A percentile compares a stretch with the other conserved stretches of the same genome.
Conservation (phyloP, 2,113 vertebrate genomes). For the Tychaedon coryphoeus region DNA sequence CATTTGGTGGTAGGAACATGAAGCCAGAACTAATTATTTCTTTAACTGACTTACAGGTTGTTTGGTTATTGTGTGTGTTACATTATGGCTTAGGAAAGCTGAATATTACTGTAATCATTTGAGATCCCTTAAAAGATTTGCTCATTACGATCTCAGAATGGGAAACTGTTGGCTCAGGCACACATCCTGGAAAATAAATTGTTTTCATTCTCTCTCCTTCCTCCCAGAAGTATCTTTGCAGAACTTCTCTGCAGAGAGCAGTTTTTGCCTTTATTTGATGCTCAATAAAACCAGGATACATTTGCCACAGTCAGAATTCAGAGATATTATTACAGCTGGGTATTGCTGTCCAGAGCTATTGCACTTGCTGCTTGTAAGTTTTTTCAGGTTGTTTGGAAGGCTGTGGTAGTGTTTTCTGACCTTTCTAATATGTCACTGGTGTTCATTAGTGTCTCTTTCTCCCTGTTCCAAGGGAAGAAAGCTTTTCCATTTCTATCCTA, state of each 20-base stretch:
- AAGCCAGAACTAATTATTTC: not conserved
- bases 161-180: not conserved
- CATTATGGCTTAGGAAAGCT: not conserved
- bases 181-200: not conserved
- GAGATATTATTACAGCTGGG: not conserved
- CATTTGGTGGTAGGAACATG: not conserved
- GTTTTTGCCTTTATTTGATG: not conserved
- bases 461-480: not conserved
- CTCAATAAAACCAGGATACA: not conserved
- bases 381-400: not conserved
- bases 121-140: not conserved
- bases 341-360: not conserved
- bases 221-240: not conserved
- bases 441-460: not conserved
- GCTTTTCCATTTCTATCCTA: not conserved
- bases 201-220: not conserved
- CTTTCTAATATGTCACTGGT: not conserved
- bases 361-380: not conserved
- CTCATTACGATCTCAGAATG: not conserved
- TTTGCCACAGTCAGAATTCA: not conserved
- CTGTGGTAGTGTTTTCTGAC: not conserved
- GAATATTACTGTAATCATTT: not conserved
- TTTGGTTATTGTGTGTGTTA: not conserved
- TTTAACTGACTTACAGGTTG: not conserved
- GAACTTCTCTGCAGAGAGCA: not conserved